Evolutionary conservation across 1,140 invertebrate species (phyloP).

Genomic region (Chrysomallon squamiferum): DNA sequence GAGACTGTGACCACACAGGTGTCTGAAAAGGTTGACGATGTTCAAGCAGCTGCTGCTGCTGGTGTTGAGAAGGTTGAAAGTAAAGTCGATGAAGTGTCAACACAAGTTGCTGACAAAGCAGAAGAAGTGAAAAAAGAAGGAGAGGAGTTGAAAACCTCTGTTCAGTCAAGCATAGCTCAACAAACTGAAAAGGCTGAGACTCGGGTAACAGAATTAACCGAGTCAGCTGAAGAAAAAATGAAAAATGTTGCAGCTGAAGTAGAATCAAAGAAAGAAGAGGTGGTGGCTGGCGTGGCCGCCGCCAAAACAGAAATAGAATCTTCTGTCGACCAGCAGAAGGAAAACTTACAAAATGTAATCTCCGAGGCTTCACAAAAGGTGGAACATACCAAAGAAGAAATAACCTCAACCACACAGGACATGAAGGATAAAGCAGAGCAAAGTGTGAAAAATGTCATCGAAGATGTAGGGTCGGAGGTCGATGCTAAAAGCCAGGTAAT

Average conservation of each 20-base stretch:
- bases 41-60: no score
- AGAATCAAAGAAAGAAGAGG: background rate
- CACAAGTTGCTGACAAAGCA: no score
- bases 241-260: background rate
- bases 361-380: slow-evolving; percentile 4
- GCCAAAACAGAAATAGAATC: background rate
- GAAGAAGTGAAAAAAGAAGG: no score
- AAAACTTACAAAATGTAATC: background rate
- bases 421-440: background rate
- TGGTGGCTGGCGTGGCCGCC: background rate
- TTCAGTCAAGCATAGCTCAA: no score
- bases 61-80: no score
- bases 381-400: slow-evolving; percentile 1
- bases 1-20: no score
- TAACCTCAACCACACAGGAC: background rate
- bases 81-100: no score
- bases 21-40: no score
- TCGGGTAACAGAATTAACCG: no score
- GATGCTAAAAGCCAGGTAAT: background rate
- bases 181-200: no score
- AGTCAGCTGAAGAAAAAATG: no score
- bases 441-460: background rate
- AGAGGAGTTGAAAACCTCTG: no score
- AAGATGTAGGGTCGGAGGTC: background rate
- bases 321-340: background rate